Evolutionary conservation across 2,113 vertebrate species (phyloP), one percentile per base, ranked within the genome.

Genomic region (Salvelinus alpinus): DNA sequence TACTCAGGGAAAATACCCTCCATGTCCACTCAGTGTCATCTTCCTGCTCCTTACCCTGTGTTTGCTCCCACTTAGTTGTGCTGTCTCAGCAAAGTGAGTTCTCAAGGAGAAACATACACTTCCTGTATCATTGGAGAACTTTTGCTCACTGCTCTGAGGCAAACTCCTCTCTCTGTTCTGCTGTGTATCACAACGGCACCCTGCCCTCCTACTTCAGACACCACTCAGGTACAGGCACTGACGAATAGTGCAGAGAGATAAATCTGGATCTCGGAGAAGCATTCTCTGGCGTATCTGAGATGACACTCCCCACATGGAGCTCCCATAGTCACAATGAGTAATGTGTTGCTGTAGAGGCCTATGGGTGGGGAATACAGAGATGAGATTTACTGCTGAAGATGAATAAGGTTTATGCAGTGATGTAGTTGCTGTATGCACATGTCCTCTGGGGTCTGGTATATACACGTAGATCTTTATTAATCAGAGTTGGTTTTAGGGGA

Each of bases 291-390:
- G 64, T 77, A 71, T 72, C 68, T 73, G 77, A n/a, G 64, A 76
- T 73, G 77, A 81, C 60, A 44, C 62, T 8, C 59, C 72, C 79
- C 77, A 86, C 86, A 76, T 81, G 84, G 88, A 86, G 86, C 79
- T 88, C 72, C 75, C 71, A 77, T 34, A 0, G 78, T 78, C 82
- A 84, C 68, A 78, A 73, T 87, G 82, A 88, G 72, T 82, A 86
- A 91, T 91, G 84, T 67, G 71, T 78, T 85, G 78, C 77, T 64
- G 22, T 70, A 14, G 62, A 12, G 38, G 38, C 38, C 38, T 82
- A 75, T 51, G 27, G n/a, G 11, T 51, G 75, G 85, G 82, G 85
- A 89, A 80, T 84, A 84, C 78, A 75, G 72, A 82, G 76, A 78
- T 76, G 64, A 79, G 70, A 87, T 79, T 62, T 48, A 51, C 71